Evolutionary conservation across 2,113 vertebrate species (phyloP).

Genomic region (Marmota monax): DNA sequence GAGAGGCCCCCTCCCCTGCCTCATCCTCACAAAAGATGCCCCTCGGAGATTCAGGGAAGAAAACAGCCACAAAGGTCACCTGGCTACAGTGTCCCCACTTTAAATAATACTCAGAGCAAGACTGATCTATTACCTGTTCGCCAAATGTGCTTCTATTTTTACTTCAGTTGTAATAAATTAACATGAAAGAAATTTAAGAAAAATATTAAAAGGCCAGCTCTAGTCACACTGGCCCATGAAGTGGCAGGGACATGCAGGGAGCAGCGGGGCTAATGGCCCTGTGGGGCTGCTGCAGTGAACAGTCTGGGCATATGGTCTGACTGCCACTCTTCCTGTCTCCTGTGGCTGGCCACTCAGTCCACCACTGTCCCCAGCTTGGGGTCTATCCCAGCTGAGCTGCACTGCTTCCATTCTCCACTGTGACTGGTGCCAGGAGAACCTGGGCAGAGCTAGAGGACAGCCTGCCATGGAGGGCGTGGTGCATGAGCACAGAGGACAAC

Average conservation of each 20-base stretch:
- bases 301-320: not conserved
- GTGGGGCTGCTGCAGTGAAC: not conserved
- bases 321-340: not conserved
- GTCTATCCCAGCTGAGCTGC: not conserved
- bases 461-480: not conserved
- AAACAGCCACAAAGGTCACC: not conserved
- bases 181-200: not conserved
- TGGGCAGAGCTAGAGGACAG: not conserved
- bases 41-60: not conserved
- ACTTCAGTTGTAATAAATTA: not conserved
- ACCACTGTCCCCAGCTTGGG: not conserved
- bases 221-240: not conserved
- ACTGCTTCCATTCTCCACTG: accelerated
- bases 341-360: not conserved
- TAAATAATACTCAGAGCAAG: not conserved
- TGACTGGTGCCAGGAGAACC: not conserved
- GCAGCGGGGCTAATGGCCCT: not conserved
- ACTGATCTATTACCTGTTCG: not conserved
- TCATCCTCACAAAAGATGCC: not conserved
- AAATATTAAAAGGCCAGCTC: not conserved
- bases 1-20: not conserved
- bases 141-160: not conserved
- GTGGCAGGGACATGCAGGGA: not conserved
- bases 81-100: not conserved
- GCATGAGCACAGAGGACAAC: not conserved